Conservation (phyloP, 2,888 invertebrate genomes). For the Idaea dimidiata region DNA sequence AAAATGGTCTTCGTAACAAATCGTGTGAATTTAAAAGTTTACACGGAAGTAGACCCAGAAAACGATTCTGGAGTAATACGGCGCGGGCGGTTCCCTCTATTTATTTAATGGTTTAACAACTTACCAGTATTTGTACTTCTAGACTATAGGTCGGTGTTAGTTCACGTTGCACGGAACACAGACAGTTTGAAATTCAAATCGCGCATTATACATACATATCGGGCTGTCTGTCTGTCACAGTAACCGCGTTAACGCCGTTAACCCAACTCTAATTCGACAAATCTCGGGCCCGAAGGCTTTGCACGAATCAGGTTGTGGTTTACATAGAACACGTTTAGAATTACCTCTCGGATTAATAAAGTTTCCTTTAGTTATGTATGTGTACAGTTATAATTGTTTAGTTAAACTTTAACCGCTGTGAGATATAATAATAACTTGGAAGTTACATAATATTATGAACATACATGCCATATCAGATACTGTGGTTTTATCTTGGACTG, state of each 20-base stretch:
- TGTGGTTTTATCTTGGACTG: too few species aligned
- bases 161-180: constrained; percentile 9
- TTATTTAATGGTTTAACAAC: too few species aligned
- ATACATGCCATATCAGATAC: too few species aligned
- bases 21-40: too few species aligned
- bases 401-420: not conserved
- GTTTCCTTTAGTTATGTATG: not conserved
- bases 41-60: too few species aligned
- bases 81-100: too few species aligned
- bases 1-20: too few species aligned
- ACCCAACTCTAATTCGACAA: constrained; percentile 49
- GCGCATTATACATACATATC: constrained; percentile 45
- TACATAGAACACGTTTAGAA: not conserved
- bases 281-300: constrained; percentile 30
- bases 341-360: not conserved
- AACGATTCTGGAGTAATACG: too few species aligned
- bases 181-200: constrained; percentile 52
- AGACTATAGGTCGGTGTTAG: not conserved
- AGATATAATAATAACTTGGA: not conserved
- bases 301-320: not conserved
- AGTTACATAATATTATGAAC: too few species aligned
- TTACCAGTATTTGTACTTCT: constrained; percentile 5
- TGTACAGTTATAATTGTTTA: not conserved
- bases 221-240: constrained; percentile 43
- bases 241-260: constrained; percentile 47